Conservation (phyloP, 2,113 vertebrate species). For the Maccullochella peelii region DNA sequence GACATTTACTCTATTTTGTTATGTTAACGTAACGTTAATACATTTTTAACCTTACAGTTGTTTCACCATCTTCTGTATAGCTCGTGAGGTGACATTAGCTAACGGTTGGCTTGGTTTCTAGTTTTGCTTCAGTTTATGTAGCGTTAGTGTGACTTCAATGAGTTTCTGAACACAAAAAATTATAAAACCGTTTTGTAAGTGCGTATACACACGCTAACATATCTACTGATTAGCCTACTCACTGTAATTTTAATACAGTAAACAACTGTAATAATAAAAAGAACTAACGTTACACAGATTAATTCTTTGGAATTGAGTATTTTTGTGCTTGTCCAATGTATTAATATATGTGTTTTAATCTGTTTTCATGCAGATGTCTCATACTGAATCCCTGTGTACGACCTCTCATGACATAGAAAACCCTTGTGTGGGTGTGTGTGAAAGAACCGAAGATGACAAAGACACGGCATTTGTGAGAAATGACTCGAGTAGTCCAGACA, state of each 20-base stretch:
- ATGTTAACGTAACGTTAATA: background rate
- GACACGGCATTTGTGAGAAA: background rate
- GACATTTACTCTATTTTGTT: background rate
- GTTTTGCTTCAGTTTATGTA: background rate
- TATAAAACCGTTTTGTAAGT: background rate
- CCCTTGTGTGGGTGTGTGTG: background rate
- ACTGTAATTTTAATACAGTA: background rate
- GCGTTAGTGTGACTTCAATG: background rate
- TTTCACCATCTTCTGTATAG: background rate
- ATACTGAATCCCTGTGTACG: background rate
- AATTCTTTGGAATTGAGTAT: background rate
- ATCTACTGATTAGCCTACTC: too few relatives aligned
- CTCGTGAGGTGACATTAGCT: background rate
- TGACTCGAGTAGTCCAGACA: background rate
- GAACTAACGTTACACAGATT: background rate
- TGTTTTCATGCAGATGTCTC: constrained; percentile 66
- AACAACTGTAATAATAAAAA: background rate
- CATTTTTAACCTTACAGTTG: background rate
- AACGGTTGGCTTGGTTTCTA: background rate
- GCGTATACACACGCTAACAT: background rate
- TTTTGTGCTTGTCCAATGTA: background rate
- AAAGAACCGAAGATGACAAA: background rate
- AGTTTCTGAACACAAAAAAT: background rate
- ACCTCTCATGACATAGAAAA: background rate
- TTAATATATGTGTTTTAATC: background rate